Evolutionary conservation across 1,140 invertebrate genomes (phyloP).

Genomic region (Drosophila busckii): DNA sequence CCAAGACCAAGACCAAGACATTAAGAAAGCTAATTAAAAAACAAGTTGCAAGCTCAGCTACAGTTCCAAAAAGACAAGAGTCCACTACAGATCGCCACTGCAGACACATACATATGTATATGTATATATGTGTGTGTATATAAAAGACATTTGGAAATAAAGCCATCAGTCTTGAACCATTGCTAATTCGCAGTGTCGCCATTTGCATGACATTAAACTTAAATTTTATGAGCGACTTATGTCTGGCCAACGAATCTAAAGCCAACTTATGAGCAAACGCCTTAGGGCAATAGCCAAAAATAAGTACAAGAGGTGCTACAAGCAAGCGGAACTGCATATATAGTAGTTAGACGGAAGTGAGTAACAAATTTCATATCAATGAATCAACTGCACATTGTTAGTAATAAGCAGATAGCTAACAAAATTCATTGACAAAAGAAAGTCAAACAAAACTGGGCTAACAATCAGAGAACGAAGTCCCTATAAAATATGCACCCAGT

Average conservation of each 20-base stretch:
- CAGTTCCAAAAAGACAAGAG: neutral
- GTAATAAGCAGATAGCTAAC: too few relatives aligned
- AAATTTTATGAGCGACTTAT: conserved; percentile 65
- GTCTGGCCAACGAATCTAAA: conserved; percentile 35
- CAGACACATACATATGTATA: too few relatives aligned
- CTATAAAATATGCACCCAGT: too few relatives aligned
- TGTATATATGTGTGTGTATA: too few relatives aligned
- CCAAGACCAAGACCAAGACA: conserved; percentile 16
- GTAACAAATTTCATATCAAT: too few relatives aligned
- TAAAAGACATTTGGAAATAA: conserved; percentile 50
- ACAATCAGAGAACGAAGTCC: too few relatives aligned
- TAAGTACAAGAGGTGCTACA: conserved; percentile 20
- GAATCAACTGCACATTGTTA: too few relatives aligned
- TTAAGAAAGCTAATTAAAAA: conserved; percentile 46
- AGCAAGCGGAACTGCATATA: too few relatives aligned
- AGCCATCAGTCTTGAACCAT: conserved; percentile 57
- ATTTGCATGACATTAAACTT: conserved; percentile 69
- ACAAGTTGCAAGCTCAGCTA: conserved; percentile 29
- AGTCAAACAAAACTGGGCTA: too few relatives aligned
- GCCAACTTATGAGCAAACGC: conserved; percentile 40
- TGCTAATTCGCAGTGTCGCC: conserved; percentile 62
- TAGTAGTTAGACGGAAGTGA: too few relatives aligned
- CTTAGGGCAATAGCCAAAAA: conserved; percentile 15
- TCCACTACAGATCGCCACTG: conserved; percentile 9
- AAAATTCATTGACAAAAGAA: too few relatives aligned